phyloP scores from a whole-genome alignment of 2,113 vertebrate genomes.

The Etheostoma spectabile region DNA sequence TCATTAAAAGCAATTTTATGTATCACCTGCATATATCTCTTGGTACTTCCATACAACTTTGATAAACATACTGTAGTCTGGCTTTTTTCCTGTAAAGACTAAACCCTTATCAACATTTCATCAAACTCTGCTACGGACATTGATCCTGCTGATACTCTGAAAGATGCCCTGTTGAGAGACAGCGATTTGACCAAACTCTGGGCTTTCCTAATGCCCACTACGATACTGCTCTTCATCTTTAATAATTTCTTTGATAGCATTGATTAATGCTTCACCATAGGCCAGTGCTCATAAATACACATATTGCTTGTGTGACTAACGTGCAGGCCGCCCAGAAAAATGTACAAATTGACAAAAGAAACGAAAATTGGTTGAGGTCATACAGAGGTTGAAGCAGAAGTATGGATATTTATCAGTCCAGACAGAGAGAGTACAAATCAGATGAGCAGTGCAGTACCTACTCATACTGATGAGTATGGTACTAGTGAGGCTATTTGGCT shows the following conservation, averaged over 20 bases:
- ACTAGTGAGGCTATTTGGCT: constrained; percentile 7
- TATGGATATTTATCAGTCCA: background rate
- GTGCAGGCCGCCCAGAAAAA: background rate
- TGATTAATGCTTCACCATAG: constrained; percentile 43
- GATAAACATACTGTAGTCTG: background rate
- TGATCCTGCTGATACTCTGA: constrained; percentile 6
- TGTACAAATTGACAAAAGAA: background rate
- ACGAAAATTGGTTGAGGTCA: constrained; percentile 8
- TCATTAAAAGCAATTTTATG: background rate
- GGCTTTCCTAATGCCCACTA: background rate
- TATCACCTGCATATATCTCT: background rate
- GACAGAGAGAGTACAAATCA: background rate
- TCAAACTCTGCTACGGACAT: constrained; percentile 16
- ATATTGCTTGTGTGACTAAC: background rate
- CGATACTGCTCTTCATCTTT: constrained; percentile 29
- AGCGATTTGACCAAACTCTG: constrained; percentile 25
- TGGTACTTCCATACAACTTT: background rate
- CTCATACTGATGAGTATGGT: background rate
- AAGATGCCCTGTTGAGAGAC: constrained; percentile 17
- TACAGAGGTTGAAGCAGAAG: background rate
- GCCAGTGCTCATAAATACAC: constrained; percentile 31
- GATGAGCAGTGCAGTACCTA: background rate
- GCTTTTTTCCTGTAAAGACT: background rate
- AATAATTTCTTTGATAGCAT: too few relatives aligned
- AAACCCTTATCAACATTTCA: constrained; percentile 24